Conservation (phyloP, 2,888 invertebrate genomes). For the Cataglyphis cursor region DNA sequence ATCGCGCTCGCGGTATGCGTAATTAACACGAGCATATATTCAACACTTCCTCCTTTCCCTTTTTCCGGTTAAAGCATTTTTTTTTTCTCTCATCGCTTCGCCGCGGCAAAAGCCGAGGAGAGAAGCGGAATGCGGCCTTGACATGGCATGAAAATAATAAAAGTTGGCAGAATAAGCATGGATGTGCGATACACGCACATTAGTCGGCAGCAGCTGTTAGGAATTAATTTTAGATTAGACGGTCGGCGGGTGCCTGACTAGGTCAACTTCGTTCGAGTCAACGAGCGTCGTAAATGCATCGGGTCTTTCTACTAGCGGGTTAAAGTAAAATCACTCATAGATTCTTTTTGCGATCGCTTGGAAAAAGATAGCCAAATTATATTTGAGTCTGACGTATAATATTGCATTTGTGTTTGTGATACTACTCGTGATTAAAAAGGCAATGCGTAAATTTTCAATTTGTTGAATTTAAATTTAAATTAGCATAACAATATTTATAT, state of each 20-base stretch:
- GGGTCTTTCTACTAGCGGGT: conserved; percentile 60
- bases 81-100: not conserved
- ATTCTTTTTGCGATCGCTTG: not conserved
- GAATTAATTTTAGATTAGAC: conserved; percentile 86
- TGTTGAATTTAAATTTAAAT: not conserved
- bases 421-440: not conserved
- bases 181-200: conserved; percentile 63
- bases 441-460: not conserved
- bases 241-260: conserved; percentile 80
- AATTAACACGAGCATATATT: conserved; percentile 45
- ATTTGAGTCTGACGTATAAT: not conserved
- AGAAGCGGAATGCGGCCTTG: conserved; percentile 73
- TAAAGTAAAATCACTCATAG: conserved; percentile 8
- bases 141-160: conserved; percentile 74
- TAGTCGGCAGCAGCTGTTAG: conserved; percentile 81
- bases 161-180: conserved; percentile 68
- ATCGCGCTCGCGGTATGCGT: conserved; percentile 35
- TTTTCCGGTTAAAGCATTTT: conserved; percentile 51
- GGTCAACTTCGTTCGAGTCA: conserved; percentile 80
- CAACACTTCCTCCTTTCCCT: conserved; percentile 57
- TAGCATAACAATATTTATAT: not conserved
- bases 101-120: conserved; percentile 21
- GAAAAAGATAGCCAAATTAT: not conserved
- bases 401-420: not conserved
- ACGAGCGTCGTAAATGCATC: conserved; percentile 71